phyloP scores from a whole-genome alignment of 2,113 vertebrate genomes.

The Chaetodon trifascialis region DNA sequence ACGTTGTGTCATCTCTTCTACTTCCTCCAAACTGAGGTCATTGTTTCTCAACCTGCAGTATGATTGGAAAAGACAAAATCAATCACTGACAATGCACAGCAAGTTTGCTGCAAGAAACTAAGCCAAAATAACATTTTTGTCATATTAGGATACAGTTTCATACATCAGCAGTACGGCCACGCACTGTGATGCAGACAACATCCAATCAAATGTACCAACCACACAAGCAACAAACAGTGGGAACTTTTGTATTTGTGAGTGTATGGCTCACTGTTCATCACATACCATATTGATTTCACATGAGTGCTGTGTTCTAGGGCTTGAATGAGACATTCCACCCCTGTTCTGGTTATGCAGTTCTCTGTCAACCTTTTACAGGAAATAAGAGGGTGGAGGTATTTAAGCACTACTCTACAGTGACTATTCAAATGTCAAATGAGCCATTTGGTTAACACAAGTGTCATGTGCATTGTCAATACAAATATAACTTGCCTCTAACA shows the following conservation, averaged over 20 bases:
- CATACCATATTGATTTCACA: slow-evolving; percentile 87
- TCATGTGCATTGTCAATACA: not conserved
- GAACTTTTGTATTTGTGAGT: slow-evolving; percentile 6
- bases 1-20: slow-evolving; percentile 70
- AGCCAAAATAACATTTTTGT: not conserved
- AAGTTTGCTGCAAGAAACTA: not conserved
- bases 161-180: not conserved
- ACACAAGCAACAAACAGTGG: not conserved
- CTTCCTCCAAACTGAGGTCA: slow-evolving; percentile 82
- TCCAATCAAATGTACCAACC: not conserved
- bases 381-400: slow-evolving; percentile 23
- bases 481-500: not conserved
- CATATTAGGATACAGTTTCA: not conserved
- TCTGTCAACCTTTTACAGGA: slow-evolving; percentile 85
- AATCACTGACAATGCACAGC: not conserved
- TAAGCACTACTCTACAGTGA: not conserved
- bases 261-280: not conserved
- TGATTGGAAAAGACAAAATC: slow-evolving; percentile 12
- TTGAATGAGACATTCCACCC: slow-evolving; percentile 84
- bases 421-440: not conserved
- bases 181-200: not conserved
- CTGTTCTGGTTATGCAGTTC: slow-evolving; percentile 84
- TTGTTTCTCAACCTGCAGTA: slow-evolving; percentile 86
- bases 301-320: slow-evolving; percentile 81
- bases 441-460: not conserved